Base-by-base conservation (phyloP, 2,888 invertebrate genomes). In the Shargacucullia verbasci region DNA sequence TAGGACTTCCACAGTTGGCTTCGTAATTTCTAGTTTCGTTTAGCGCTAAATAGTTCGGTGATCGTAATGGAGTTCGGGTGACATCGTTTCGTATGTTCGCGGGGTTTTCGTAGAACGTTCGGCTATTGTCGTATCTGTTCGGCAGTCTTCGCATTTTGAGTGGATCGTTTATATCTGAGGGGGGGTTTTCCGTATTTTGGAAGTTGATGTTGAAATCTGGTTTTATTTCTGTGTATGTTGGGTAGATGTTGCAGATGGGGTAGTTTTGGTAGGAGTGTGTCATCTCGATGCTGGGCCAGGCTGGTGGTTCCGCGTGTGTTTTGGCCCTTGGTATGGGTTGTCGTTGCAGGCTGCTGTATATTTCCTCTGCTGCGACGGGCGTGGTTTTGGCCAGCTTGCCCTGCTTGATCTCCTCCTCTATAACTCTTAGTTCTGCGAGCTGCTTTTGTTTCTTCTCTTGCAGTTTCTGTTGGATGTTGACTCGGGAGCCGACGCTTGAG, bases 401-500 rank as follows among this genome's bases (percentile, higher is more conserved):
- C 73, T 97, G 97, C 78, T 97, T 97, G 50, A 98, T 98, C 86
- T 98, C 98, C 80, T 98, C 98, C 80, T 98, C 97, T 49, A 94
- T 94, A 15, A 94, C 97, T 61, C 97, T 95, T 31, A 98, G 87
- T 83, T 98, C 98, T 0, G 97, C 97, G 27, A 98, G 90, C 80
- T 98, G 98, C 69, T 98, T 97, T 79, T 97, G 97, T 78, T 98
- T 98, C 83, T 98, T 98, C 83, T 98, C 98, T 81, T 97, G 97
- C 0, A 98, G 91, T 83, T 98, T 98, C 76, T 97, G 97, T 65
- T 97, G 97, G 62, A 98, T 98, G 84, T 98, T 97, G 31, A 97
- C 97, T 10, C 97, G 95, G 7, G 97, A 97, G 0, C 96, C 95
- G 0, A 96, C 95, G 76, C 96, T 96, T 34, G 96, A 96, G 0